Percentiles rank a stretch among this genome's conserved stretches.
These are phyloP conservation scores for Albula glossodonta DNA, from an alignment of 2,113 vertebrate species.

Conservation along the genomic window DNA sequence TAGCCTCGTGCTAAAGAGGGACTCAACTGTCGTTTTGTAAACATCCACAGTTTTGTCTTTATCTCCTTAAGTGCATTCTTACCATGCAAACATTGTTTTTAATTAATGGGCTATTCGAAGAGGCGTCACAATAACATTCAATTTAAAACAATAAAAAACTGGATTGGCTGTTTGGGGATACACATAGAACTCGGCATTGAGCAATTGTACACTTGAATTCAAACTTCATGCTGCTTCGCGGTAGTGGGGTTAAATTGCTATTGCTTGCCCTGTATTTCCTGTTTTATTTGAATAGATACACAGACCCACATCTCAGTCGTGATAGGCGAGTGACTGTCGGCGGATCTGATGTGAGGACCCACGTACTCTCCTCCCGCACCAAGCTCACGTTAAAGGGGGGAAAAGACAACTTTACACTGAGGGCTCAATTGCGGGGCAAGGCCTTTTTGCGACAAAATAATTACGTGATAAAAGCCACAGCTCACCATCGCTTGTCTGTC, in stretches of 20 bases:
- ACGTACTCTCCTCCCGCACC: conserved; percentile 1
- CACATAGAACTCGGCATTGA: not conserved
- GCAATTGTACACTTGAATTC: not conserved
- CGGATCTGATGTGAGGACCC: conserved; percentile 8
- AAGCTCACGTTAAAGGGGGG: conserved; percentile 17
- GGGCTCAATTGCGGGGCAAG: conserved; percentile 26
- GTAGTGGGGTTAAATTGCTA: conserved; percentile 25
- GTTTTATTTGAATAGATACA: conserved; percentile 49
- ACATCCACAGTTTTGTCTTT: not conserved
- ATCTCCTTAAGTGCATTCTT: not conserved
- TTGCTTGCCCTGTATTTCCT: conserved; percentile 37
- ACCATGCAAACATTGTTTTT: not conserved
- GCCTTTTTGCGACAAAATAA: conserved; percentile 22
- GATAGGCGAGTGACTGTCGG: conserved; percentile 29
- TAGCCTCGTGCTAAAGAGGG: not conserved
- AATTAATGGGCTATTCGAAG: not conserved
- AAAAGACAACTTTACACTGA: conserved; percentile 37
- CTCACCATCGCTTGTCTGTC: not conserved
- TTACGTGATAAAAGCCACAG: not conserved
- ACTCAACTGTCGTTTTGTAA: not conserved
- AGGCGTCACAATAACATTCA: not conserved
- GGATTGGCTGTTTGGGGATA: no score
- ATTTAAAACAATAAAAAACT: not conserved
- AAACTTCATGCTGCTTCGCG: conserved; percentile 22
- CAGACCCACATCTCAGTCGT: conserved; percentile 7